Conservation (phyloP, 2,113 vertebrate genomes). For the Tetrax tetrax region DNA sequence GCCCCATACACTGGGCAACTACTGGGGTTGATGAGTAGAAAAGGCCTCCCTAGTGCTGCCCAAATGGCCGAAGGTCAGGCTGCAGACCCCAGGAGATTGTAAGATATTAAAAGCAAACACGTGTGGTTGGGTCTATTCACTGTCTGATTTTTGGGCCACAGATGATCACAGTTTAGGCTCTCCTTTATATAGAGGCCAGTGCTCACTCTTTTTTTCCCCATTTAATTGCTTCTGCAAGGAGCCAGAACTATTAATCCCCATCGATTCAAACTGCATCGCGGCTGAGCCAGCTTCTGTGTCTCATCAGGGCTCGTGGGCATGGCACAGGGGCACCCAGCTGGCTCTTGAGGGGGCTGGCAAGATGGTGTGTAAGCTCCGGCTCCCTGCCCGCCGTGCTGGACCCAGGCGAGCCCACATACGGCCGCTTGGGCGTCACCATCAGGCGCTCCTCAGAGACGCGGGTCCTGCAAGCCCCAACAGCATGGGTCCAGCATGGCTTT, state of each 20-base stretch:
- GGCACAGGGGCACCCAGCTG: rapidly evolving
- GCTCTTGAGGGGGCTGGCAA: background rate
- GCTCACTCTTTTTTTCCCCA: background rate
- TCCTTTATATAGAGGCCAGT: background rate
- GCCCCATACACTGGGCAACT: background rate
- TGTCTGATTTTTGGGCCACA: background rate
- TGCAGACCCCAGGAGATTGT: background rate
- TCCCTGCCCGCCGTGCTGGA: background rate
- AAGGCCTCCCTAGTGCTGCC: background rate
- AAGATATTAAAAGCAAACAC: background rate
- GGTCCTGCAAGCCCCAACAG: background rate
- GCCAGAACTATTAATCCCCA: background rate
- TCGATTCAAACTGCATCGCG: rapidly evolving
- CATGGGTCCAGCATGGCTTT: background rate
- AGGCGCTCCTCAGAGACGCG: background rate
- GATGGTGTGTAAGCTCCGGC: background rate
- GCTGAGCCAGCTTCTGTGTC: background rate
- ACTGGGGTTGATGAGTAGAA: rapidly evolving
- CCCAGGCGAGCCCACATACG: background rate
- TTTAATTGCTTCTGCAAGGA: background rate
- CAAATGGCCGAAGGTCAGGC: background rate
- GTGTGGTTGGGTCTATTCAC: background rate
- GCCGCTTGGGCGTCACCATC: rapidly evolving
- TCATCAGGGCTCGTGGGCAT: background rate
- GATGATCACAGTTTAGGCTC: background rate